A percentile compares a stretch with the other conserved stretches of the same genome.
phyloP scores from a whole-genome alignment of 2,888 invertebrate genomes.

The Eremobia ochroleuca region DNA sequence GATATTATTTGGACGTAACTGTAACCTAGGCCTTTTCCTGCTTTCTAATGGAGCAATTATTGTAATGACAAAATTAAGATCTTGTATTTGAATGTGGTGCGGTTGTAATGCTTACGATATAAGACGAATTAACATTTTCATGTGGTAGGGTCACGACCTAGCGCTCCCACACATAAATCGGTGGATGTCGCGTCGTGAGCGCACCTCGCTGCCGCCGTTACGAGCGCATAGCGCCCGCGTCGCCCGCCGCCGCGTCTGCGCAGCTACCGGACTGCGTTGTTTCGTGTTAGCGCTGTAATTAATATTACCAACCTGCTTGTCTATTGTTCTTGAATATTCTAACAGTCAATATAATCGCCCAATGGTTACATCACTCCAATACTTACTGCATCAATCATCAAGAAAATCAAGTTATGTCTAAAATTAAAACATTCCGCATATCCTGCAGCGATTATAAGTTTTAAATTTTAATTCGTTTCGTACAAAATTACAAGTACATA shows the following conservation, averaged over 20 bases:
- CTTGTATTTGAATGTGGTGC: slow-evolving; percentile 63
- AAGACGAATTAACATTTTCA: slow-evolving; percentile 83
- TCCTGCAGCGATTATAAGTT: slow-evolving; percentile 5
- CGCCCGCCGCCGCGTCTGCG: slow-evolving; percentile 57
- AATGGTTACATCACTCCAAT: slow-evolving; percentile 26
- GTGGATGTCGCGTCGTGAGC: slow-evolving; percentile 84
- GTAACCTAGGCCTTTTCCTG: slow-evolving; percentile 47
- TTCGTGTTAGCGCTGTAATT: slow-evolving; percentile 76
- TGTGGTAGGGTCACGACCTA: slow-evolving; percentile 81
- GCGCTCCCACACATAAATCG: slow-evolving; percentile 87
- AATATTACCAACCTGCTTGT: slow-evolving; percentile 74
- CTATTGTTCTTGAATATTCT: slow-evolving; percentile 57
- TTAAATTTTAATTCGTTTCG: not conserved
- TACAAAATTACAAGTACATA: slow-evolving; percentile 8
- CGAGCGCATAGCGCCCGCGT: slow-evolving; percentile 69
- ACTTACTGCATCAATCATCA: slow-evolving; percentile 13
- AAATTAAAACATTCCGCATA: slow-evolving; percentile 28
- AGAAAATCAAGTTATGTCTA: not conserved
- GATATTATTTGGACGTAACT: slow-evolving; percentile 58
- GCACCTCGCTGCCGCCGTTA: slow-evolving; percentile 67
- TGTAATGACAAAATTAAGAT: slow-evolving; percentile 60
- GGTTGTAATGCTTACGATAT: slow-evolving; percentile 69
- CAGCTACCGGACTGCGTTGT: slow-evolving; percentile 74
- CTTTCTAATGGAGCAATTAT: slow-evolving; percentile 64
- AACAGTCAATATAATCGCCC: slow-evolving; percentile 5